phyloP scores from a whole-genome alignment of 2,113 vertebrate species.

The Arothron firmamentum region DNA sequence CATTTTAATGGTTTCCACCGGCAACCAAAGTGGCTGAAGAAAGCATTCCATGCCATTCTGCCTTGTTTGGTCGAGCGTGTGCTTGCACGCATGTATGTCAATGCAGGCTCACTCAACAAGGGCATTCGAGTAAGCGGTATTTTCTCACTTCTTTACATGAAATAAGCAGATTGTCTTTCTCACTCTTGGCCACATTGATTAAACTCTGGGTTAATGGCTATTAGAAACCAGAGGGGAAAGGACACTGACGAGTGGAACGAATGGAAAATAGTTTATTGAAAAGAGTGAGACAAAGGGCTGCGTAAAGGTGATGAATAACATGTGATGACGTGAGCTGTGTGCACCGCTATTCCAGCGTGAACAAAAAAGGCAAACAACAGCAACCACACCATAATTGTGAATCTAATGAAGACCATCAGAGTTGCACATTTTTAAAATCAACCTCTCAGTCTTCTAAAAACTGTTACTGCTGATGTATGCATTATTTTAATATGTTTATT shows the following conservation, averaged over 20 bases:
- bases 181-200: constrained; percentile 7
- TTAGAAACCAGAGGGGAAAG: not conserved
- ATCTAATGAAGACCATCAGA: constrained; percentile 9
- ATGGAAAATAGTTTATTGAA: constrained; percentile 2
- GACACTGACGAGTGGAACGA: not conserved
- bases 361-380: constrained; percentile 23
- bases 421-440: constrained; percentile 24
- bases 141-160: constrained; percentile 15
- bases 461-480: too few species aligned
- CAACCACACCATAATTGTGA: constrained; percentile 17
- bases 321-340: not conserved
- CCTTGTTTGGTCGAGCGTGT: constrained; percentile 17
- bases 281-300: constrained; percentile 4
- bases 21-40: constrained; percentile 47
- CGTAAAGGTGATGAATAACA: not conserved
- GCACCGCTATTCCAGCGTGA: constrained; percentile 5
- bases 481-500: constrained; percentile 16
- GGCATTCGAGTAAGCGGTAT: constrained; percentile 21
- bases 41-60: constrained; percentile 52
- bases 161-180: constrained; percentile 22
- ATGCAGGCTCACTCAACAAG: constrained; percentile 18
- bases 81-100: constrained; percentile 28
- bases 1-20: constrained; percentile 49
- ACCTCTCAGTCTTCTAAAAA: not conserved
- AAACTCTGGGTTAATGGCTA: constrained; percentile 1